Conservation (phyloP, 2,113 vertebrate species). For the Scophthalmus maximus region DNA sequence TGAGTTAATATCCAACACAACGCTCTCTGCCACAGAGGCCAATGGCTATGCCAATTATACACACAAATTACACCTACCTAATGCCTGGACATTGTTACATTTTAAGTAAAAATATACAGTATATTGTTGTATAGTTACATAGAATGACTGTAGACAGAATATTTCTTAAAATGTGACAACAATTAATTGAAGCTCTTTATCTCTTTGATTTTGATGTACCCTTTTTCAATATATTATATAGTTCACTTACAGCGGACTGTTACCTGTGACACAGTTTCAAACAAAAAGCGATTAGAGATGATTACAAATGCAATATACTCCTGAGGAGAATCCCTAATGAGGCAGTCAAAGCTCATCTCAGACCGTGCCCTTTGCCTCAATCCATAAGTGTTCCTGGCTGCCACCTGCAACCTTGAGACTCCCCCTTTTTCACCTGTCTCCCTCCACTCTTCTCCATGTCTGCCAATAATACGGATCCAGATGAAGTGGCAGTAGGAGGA, state of each 20-base stretch:
- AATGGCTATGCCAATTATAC: constrained; percentile 48
- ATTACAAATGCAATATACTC: constrained; percentile 52
- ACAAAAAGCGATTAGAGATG: constrained; percentile 48
- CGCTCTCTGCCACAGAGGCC: constrained; percentile 69
- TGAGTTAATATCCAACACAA: constrained; percentile 81
- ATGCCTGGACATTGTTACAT: neutral
- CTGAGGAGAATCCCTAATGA: constrained; percentile 64
- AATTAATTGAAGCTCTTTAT: neutral
- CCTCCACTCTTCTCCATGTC: constrained; percentile 51
- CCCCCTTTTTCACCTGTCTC: constrained; percentile 22
- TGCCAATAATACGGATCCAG: constrained; percentile 82
- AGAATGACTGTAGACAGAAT: constrained; percentile 2
- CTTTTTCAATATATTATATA: constrained; percentile 1
- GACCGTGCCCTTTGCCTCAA: constrained; percentile 64
- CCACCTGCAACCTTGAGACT: constrained; percentile 82
- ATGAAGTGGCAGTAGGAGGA: constrained; percentile 79
- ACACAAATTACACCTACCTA: constrained; percentile 36
- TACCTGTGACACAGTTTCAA: constrained; percentile 36
- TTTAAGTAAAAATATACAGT: constrained; percentile 17
- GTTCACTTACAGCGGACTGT: constrained; percentile 1
- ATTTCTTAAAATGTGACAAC: neutral
- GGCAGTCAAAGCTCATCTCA: constrained; percentile 54
- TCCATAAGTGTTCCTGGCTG: constrained; percentile 76
- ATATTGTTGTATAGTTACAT: neutral
- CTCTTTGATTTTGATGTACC: constrained; percentile 9